Evolutionary conservation across 2,113 vertebrate species (phyloP).

Genomic region (Phaethon lepturus): DNA sequence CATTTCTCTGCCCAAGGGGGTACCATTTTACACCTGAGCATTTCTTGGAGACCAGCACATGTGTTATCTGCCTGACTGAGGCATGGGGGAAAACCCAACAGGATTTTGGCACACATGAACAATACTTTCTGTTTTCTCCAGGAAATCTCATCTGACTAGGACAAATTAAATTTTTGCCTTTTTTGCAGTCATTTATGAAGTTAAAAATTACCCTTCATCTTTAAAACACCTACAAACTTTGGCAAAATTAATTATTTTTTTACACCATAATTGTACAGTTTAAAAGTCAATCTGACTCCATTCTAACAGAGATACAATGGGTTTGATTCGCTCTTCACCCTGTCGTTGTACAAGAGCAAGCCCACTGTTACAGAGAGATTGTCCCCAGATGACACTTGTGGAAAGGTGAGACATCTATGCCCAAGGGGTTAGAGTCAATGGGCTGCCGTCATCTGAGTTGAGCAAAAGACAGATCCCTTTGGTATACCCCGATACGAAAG

Average conservation of each 20-base stretch:
- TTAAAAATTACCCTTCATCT: neutral
- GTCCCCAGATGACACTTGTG: neutral
- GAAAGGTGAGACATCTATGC: neutral
- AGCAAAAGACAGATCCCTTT: neutral
- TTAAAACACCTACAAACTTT: neutral
- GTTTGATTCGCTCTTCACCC: neutral
- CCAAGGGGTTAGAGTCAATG: neutral
- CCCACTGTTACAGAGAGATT: neutral
- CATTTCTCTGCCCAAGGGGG: neutral
- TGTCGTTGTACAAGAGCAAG: neutral
- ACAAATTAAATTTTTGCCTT: neutral
- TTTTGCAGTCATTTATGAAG: neutral
- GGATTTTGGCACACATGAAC: neutral
- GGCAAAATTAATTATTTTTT: neutral
- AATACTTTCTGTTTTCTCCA: neutral
- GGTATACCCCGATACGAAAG: neutral
- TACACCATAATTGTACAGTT: neutral
- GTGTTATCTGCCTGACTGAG: neutral
- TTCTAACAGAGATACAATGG: neutral
- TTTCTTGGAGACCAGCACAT: neutral
- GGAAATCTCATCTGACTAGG: neutral
- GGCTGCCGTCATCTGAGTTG: neutral
- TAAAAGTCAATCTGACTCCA: neutral
- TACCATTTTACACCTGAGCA: neutral
- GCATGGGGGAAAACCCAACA: neutral